Evolutionary conservation across 2,113 vertebrate species (phyloP), one percentile per base, ranked within the genome.

Genomic region (Archocentrus centrarchus): DNA sequence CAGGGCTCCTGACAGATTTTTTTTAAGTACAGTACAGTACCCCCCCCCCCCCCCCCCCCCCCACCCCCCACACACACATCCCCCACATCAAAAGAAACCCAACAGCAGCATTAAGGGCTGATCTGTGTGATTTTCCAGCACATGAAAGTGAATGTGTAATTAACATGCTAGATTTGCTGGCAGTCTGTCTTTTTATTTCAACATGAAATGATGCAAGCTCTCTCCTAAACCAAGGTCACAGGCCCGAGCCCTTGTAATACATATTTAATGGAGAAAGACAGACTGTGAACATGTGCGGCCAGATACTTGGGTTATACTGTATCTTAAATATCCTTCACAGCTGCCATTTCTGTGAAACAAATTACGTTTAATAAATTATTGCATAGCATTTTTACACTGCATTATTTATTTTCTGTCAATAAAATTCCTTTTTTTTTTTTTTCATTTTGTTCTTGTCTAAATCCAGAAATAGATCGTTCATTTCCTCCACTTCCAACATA

Each of bases 101-200:
- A 90, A 59, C 76, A 68, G 76, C 87, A 70, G 75, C 85, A 79
- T 50, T 50, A 77, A 86, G 79, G 75, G 80, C 76, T 88, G 83
- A 85, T 87, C 82, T 83, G 77, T 81, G 80, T 81, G 80, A 83
- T 88, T 88, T 75, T 87, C 59, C 6, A 18, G 24, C 66, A 90
- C 95, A 97, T 98, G 96, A 97, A 98, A 98, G 97, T 97, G 97
- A 97, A 98, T 97, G 96, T 95, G 95, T 96, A 97, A 98, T 98
- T 97, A 98, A 97, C 96, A 94, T 94, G 95, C 95, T 96, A 93
- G 97, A 98, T 98, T 97, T 97, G 96, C 96, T 94, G 96, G 94
- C 96, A 97, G 96, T 96, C 96, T 97, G 96, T 96, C 95, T 96
- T 97, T 96, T 97, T 96, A 97, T 97, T 97, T 96, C 95, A 96